phyloP scores from a whole-genome alignment of 2,888 invertebrate genomes.

The Zygaena filipendulae region DNA sequence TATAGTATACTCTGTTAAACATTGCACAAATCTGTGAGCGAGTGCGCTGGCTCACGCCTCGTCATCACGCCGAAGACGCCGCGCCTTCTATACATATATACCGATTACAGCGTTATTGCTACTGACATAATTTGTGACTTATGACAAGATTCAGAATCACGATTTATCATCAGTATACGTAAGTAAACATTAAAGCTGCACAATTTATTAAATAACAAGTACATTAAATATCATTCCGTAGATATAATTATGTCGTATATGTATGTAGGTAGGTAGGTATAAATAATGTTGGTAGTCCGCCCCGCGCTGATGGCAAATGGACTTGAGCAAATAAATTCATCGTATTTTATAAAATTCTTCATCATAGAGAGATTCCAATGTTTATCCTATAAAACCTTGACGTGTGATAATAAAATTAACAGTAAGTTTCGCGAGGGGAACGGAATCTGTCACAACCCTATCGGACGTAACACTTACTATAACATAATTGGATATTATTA shows the following conservation, averaged over 20 bases:
- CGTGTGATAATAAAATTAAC: slow-evolving; percentile 45
- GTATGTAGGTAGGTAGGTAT: slow-evolving; percentile 41
- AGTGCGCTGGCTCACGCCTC: slow-evolving; percentile 25
- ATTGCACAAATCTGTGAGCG: slow-evolving; percentile 39
- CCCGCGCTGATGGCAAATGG: slow-evolving; percentile 29
- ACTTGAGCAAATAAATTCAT: slow-evolving; percentile 57
- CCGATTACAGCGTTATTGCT: too few species aligned
- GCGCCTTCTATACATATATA: too few species aligned
- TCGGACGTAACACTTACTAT: slow-evolving; percentile 26
- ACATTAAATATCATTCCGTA: slow-evolving; percentile 56
- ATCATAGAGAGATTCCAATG: slow-evolving; percentile 33
- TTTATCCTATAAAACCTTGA: too few species aligned
- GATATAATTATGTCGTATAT: slow-evolving; percentile 20
- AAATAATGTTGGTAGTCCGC: slow-evolving; percentile 51
- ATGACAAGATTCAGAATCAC: slow-evolving; percentile 69
- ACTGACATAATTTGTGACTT: slow-evolving; percentile 63
- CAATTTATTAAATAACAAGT: slow-evolving; percentile 61
- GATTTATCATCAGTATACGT: slow-evolving; percentile 63
- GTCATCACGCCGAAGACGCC: slow-evolving; percentile 29
- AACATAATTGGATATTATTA: too few species aligned
- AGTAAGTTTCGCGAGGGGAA: slow-evolving; percentile 30
- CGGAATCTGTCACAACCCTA: slow-evolving; percentile 28
- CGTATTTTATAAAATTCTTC: slow-evolving; percentile 31
- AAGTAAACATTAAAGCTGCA: slow-evolving; percentile 69
- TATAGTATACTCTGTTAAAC: slow-evolving; percentile 31